Conservation (phyloP, 2,113 vertebrate genomes). For the Stercorarius parasiticus region DNA sequence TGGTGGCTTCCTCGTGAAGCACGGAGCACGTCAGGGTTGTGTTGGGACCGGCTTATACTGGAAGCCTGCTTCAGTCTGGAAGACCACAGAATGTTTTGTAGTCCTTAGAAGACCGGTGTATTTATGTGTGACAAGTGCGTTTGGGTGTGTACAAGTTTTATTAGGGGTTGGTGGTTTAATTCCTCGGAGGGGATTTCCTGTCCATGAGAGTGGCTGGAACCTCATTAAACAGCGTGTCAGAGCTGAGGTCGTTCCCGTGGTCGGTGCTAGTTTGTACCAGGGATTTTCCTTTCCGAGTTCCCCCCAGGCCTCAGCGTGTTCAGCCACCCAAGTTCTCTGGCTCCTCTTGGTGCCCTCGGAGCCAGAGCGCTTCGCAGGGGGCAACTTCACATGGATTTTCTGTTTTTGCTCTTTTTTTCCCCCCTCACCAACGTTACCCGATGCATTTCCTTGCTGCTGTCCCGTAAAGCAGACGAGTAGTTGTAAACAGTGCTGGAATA, state of each 20-base stretch:
- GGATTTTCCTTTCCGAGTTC: background rate
- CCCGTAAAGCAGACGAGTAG: accelerated
- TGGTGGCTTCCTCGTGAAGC: background rate
- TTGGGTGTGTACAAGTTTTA: background rate
- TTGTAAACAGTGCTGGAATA: background rate
- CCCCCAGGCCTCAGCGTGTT: accelerated
- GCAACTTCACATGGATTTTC: background rate
- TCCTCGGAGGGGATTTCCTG: background rate
- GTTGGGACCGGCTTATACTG: background rate
- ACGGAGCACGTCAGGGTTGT: accelerated
- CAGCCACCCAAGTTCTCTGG: background rate
- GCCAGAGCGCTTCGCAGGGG: background rate
- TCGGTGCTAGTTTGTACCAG: background rate
- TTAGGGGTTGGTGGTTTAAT: background rate
- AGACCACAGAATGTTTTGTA: background rate
- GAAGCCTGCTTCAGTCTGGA: background rate
- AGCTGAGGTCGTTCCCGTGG: background rate
- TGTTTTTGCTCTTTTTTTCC: background rate
- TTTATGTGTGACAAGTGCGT: background rate
- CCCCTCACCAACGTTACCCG: accelerated
- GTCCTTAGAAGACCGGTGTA: background rate
- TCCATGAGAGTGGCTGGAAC: background rate
- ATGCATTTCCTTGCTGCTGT: background rate
- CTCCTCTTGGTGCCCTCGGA: background rate
- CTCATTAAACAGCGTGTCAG: accelerated